A percentile compares a stretch with the other conserved stretches of the same genome.
Evolutionary conservation across 1,140 invertebrate species (phyloP).

Genomic region (Lethocerus indicus): DNA sequence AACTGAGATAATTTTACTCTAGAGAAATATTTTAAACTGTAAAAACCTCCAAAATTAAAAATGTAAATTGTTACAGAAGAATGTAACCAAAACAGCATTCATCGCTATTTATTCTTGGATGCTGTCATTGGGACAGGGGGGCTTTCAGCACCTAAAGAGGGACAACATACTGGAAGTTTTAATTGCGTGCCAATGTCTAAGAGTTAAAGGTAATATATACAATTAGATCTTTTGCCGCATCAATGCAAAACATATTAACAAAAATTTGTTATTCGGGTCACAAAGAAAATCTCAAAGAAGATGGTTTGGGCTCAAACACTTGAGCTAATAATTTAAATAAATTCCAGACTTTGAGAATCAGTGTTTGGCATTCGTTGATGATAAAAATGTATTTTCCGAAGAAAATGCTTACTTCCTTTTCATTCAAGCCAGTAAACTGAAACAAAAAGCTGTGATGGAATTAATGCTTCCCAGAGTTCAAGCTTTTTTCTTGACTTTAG

Average conservation of each 20-base stretch:
- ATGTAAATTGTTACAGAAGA: slow-evolving; percentile 23
- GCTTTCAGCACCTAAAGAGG: slow-evolving; percentile 35
- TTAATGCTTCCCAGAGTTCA: slow-evolving; percentile 53
- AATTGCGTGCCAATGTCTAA: slow-evolving; percentile 41
- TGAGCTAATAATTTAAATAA: too few relatives aligned
- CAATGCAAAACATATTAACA: too few relatives aligned
- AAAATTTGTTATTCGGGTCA: too few relatives aligned
- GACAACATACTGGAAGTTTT: slow-evolving; percentile 51
- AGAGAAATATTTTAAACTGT: background rate
- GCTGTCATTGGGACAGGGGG: slow-evolving; percentile 36
- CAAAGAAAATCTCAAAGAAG: too few relatives aligned
- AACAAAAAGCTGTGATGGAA: slow-evolving; percentile 40
- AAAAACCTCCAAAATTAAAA: background rate
- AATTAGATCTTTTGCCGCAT: background rate
- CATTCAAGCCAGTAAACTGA: slow-evolving; percentile 33
- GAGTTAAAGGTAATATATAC: slow-evolving; percentile 35
- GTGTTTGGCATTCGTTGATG: slow-evolving; percentile 51
- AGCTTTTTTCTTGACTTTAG: slow-evolving; percentile 49
- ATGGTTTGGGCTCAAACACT: too few relatives aligned
- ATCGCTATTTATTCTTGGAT: slow-evolving; percentile 57
- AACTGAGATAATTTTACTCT: background rate
- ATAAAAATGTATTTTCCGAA: slow-evolving; percentile 44
- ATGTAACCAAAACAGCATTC: slow-evolving; percentile 39
- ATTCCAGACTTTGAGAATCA: slow-evolving; percentile 52
- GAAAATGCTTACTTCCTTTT: slow-evolving; percentile 49